phyloP scores from a whole-genome alignment of 1,140 invertebrate species.

The Heliconius himera region DNA sequence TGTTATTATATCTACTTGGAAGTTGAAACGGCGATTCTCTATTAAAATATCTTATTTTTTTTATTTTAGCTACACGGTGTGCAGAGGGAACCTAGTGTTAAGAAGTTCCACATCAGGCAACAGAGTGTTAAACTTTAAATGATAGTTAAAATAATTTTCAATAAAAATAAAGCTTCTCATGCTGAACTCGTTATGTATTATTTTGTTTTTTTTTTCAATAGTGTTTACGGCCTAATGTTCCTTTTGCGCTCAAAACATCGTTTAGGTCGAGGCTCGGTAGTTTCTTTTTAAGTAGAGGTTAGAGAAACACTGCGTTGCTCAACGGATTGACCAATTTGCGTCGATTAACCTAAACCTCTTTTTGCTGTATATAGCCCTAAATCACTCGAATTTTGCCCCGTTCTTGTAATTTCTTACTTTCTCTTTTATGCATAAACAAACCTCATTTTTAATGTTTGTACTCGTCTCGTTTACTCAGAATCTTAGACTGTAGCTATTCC shows the following conservation, averaged over 20 bases:
- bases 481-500: neutral
- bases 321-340: constrained; percentile 46
- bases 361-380: constrained; percentile 38
- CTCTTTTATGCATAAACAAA: constrained; percentile 40
- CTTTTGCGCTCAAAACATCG: constrained; percentile 23
- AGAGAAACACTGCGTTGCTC: constrained; percentile 34
- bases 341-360: constrained; percentile 47
- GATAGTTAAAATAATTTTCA: neutral
- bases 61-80: no score
- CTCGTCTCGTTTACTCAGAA: constrained; percentile 16
- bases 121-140: neutral
- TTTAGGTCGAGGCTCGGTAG: constrained; percentile 25
- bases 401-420: constrained; percentile 43
- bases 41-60: neutral
- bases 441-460: constrained; percentile 16
- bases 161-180: neutral
- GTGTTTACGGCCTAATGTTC: constrained; percentile 29
- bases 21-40: neutral
- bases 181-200: neutral
- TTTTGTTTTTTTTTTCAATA: constrained; percentile 17
- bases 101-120: no score
- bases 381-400: constrained; percentile 41
- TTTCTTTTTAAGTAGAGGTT: constrained; percentile 40
- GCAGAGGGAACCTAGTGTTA: no score
- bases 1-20: constrained; percentile 7